Base-by-base conservation (phyloP, 2,113 vertebrate species). In the Halichoerus grypus region DNA sequence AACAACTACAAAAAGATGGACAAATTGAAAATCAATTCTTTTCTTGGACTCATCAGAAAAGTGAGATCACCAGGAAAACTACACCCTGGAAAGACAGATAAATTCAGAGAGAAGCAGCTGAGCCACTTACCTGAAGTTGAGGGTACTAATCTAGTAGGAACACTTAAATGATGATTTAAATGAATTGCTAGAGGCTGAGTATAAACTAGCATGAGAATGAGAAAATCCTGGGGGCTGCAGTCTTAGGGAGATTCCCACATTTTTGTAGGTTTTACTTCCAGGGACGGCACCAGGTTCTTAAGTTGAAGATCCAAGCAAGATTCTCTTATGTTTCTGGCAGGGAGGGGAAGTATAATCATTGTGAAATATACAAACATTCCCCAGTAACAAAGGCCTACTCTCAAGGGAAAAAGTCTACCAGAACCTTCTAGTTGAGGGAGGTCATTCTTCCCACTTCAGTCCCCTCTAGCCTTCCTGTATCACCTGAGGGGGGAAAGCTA, bases 21-120 rank as follows among this genome's bases (percentile, higher is more conserved):
- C 5, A 90, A 90, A 31, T 46, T 63, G 59, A 85, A 93, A 94
- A 96, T 46, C 28, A 84, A 11, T 83, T n/a, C 46, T 33, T 91
- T 36, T 80, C 36, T 79, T n/a, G 8, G 8, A 53, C 4, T 39
- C 77, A 74, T 5, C 39, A 91, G 33, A 79, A 39, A 71, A 69
- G 12, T n/a, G 33, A 86, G 31, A 81, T 49, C 55, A 0, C 12
- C 74, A 7, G 55, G 5, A 14, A 88, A 91, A 84, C 22, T 3
- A 36, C 53, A 59, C 0, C 21, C 18, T 24, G 14, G 55, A 88
- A 31, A 97, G 18, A 92, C 13, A 82, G 21, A 77, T 91, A 15
- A 84, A 65, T 90, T 91, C 46, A 88, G 57, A 88, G 31, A 93
- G 26, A 59, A 16, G 42, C 13, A 91, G 26, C 28, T 39, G 24